Evolutionary conservation across 2,888 invertebrate species (phyloP), one percentile per base, ranked within the genome.

Genomic region (Eulithis prunata): DNA sequence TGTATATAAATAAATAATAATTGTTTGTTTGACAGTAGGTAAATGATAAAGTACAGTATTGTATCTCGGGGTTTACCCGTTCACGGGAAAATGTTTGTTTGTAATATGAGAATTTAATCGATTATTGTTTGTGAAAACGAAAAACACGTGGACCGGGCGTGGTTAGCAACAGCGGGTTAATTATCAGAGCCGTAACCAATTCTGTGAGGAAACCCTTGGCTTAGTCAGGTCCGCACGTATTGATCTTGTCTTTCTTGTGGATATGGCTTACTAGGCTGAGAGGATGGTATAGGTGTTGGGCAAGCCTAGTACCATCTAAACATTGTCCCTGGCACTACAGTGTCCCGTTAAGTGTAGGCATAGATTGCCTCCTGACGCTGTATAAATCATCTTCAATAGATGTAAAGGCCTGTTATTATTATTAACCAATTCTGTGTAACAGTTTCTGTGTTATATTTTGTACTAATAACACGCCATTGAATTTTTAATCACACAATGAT

Each of bases 401-500:
- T 21, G 21, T 21, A 21, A 21, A 21, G 21, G 21, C 21, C 21
- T 21, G 2, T 21, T 21, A 21, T 21, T 21, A 21, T 21, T 21
- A 21, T 21, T 21, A 47, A 47, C 47, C 68, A 66, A 72, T 78
- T 74, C 74, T 71, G 71, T 76, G 73, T 75, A n/a, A n/a, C n/a
- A n/a, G 66, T 72, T 78, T 74, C 74, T 71, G 71, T 76, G 73
- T 75, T 71, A 74, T 79, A 69, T 72, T 61, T 77, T 75, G 71
- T 75, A 62, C 65, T 78, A 79, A 80, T 79, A 79, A 78, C 78
- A 74, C 68, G 70, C 71, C 71, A 71, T 76, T 56, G 52, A 43
- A 52, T 59, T 59, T 59, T 53, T 74, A 75, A 70, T 72, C 66
- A 64, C 70, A 54, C 64, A 68, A 69, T 64, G 69, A 74, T 70